Evolutionary conservation across 2,113 vertebrate species (phyloP).

Genomic region (Emydura subglobosa): DNA sequence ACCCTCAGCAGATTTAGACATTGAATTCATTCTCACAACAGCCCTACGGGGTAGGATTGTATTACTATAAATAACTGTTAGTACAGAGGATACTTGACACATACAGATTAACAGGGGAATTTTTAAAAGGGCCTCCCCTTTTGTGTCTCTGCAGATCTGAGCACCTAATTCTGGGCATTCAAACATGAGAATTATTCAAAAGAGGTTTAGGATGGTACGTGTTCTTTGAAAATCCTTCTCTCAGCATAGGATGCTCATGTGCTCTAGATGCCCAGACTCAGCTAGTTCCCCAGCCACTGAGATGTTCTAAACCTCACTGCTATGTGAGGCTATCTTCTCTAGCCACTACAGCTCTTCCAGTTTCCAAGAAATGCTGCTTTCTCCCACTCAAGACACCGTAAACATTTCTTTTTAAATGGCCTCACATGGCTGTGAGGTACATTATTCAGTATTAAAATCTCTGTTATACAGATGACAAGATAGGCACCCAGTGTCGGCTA

Average conservation of each 20-base stretch:
- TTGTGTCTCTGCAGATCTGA: not conserved
- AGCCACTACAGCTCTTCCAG: not conserved
- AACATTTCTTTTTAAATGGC: not conserved
- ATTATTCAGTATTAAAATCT: not conserved
- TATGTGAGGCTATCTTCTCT: not conserved
- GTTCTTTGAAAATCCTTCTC: not conserved
- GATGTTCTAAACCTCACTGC: not conserved
- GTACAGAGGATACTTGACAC: no score
- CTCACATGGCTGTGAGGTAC: not conserved
- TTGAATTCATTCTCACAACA: not conserved
- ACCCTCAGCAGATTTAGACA: accelerated
- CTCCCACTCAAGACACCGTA: not conserved
- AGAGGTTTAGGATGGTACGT: not conserved
- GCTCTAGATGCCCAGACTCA: not conserved
- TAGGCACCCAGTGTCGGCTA: not conserved
- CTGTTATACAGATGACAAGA: not conserved
- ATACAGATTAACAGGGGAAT: no score
- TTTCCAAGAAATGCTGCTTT: not conserved
- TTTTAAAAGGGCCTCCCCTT: no score
- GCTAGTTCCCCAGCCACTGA: no score
- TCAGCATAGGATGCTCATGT: not conserved
- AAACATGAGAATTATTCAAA: not conserved
- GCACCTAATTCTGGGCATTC: not conserved
- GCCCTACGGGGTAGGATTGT: accelerated
- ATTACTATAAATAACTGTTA: no score